Conservation (phyloP, 1,140 invertebrate species). For the Conus ventricosus region DNA sequence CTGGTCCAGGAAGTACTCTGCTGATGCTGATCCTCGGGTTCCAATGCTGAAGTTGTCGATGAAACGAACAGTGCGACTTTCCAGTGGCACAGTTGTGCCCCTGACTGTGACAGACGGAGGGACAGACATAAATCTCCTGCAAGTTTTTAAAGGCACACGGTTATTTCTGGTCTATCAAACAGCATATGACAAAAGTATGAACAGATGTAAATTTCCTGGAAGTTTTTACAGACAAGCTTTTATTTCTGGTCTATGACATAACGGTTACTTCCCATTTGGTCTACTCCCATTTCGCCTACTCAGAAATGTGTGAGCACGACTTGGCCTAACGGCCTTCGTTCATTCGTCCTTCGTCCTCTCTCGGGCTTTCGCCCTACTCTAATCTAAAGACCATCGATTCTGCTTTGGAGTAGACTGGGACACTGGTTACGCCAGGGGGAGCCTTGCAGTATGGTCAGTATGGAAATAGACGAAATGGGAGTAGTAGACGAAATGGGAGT, state of each 20-base stretch:
- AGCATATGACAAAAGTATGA: neutral
- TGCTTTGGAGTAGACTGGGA: too few species aligned
- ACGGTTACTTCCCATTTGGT: too few species aligned
- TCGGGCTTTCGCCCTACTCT: too few species aligned
- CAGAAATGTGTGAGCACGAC: too few species aligned
- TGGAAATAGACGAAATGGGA: too few species aligned
- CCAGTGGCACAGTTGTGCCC: conserved; percentile 97
- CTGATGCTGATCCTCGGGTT: conserved; percentile 92
- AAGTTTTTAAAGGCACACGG: neutral
- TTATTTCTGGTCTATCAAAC: neutral
- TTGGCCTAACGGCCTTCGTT: too few species aligned
- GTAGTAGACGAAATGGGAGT: too few species aligned
- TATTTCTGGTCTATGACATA: neutral
- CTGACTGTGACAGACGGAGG: conserved; percentile 79
- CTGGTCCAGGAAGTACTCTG: conserved; percentile 92
- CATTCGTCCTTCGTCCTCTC: too few species aligned
- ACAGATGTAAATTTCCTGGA: neutral
- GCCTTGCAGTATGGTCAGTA: too few species aligned
- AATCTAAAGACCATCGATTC: too few species aligned
- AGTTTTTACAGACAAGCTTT: neutral
- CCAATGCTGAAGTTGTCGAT: conserved; percentile 99
- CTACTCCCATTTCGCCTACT: too few species aligned
- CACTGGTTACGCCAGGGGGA: too few species aligned
- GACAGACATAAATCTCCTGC: neutral
- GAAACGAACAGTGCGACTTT: conserved; percentile 97